Evolutionary conservation across 2,113 vertebrate genomes (phyloP).

Genomic region (Grantiella picta): DNA sequence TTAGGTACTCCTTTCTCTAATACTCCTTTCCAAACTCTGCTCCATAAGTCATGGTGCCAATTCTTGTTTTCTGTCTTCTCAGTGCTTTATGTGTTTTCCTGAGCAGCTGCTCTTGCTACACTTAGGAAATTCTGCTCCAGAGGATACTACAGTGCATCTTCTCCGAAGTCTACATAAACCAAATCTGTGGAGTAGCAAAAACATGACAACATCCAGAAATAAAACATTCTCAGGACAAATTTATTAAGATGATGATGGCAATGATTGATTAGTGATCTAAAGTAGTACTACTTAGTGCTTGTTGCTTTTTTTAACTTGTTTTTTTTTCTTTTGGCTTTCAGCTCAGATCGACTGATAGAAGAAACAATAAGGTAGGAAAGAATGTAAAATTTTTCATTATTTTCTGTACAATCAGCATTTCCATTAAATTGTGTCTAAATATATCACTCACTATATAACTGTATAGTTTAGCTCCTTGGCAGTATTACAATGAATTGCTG

Average conservation of each 20-base stretch:
- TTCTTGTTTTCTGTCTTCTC: neutral
- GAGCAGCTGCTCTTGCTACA: neutral
- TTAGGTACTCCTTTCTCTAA: neutral
- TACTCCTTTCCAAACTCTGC: neutral
- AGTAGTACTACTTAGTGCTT: neutral
- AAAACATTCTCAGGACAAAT: neutral
- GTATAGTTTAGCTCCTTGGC: neutral
- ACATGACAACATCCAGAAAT: neutral
- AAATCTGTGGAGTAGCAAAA: neutral
- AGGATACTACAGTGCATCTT: neutral
- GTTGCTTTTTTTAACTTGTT: neutral
- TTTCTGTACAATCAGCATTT: neutral
- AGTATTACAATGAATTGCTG: neutral
- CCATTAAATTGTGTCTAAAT: neutral
- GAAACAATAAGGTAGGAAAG: constrained; percentile 96
- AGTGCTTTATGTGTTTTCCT: neutral
- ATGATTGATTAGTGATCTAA: neutral
- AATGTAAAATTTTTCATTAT: neutral
- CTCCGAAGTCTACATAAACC: neutral
- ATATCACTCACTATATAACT: neutral
- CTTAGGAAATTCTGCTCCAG: neutral
- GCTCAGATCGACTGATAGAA: constrained; percentile 96
- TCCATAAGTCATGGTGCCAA: neutral
- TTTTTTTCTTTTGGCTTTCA: constrained; percentile 65
- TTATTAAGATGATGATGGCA: neutral